These are phyloP conservation scores for Ochlodes sylvanus DNA, from an alignment of 2,888 invertebrate species.

Conservation along the genomic window DNA sequence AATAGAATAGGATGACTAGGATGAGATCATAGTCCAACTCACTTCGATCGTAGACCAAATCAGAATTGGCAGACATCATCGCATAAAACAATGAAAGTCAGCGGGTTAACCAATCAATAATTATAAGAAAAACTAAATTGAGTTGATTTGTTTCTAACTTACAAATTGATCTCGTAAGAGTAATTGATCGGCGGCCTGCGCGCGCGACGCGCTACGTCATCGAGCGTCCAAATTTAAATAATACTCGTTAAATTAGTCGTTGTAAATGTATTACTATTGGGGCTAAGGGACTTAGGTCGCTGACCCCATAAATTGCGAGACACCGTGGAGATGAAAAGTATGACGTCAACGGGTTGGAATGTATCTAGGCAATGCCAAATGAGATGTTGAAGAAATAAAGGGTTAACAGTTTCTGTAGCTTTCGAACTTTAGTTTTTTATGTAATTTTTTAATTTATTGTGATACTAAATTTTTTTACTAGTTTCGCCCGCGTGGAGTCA, in stretches of 20 bases:
- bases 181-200: conserved; percentile 31
- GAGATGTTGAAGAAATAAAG: background rate
- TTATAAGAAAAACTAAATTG: background rate
- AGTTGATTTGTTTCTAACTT: conserved; percentile 7
- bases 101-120: background rate
- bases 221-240: conserved; percentile 34
- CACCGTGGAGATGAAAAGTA: conserved; percentile 24
- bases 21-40: no score
- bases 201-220: conserved; percentile 20
- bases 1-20: no score
- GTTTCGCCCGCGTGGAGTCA: no score
- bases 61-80: no score
- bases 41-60: no score
- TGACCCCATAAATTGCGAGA: conserved; percentile 31
- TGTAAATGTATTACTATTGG: conserved; percentile 36
- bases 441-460: no score
- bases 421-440: background rate
- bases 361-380: background rate
- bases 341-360: conserved; percentile 19
- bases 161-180: conserved; percentile 14
- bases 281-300: conserved; percentile 33
- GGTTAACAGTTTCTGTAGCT: background rate
- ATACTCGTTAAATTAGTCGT: conserved; percentile 37
- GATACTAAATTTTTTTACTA: no score
- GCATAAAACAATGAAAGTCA: no score